Evolutionary conservation across 2,113 vertebrate genomes (phyloP), one percentile per base, ranked within the genome.

Genomic region (Recurvirostra avosetta): DNA sequence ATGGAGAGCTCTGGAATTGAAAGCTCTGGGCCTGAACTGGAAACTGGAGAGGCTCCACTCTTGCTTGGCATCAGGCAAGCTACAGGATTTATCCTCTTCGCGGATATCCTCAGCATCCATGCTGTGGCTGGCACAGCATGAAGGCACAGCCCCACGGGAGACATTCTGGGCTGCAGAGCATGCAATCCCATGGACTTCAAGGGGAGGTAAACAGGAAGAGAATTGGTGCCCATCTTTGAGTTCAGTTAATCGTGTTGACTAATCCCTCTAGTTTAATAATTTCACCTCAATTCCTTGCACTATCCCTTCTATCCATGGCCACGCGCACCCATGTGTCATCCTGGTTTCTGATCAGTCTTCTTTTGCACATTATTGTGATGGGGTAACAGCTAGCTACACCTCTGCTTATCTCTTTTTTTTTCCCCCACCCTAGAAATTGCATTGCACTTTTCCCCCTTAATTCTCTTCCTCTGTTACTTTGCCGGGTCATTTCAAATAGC

Each of bases 71-170:
- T 36, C 52, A 71, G 34, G 49, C 32, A 80, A 81, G 72, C 40
- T 55, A 26, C 6, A 10, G 49, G 68, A 68, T 53, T 88, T 71
- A 47, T 72, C 55, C 40, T 81, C 56, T 56, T 88, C 22, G 1
- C 23, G 21, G 62, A 45, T 41, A 71, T 15, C 12, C 41, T 72
- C 65, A 32, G 15, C 4, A 34, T 20, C 43, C 43, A 40, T 23
- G n/a, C 83, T 81, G 43, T n/a, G 36, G 43, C 22, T 92, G 86
- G 84, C 91, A 95, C 67, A 89, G 83, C 30, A 45, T 7, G 66
- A 92, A 94, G 66, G 58, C 66, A 91, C 1, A 1, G 53, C 72
- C 87, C 71, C 67, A 87, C 1, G 0, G 62, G 85, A 85, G 38
- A 45, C 55, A 41, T 9, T 56, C 45, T n/a, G 59, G 50, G 63